phyloP scores from a whole-genome alignment of 1,140 invertebrate species.

The Drosophila orena region DNA sequence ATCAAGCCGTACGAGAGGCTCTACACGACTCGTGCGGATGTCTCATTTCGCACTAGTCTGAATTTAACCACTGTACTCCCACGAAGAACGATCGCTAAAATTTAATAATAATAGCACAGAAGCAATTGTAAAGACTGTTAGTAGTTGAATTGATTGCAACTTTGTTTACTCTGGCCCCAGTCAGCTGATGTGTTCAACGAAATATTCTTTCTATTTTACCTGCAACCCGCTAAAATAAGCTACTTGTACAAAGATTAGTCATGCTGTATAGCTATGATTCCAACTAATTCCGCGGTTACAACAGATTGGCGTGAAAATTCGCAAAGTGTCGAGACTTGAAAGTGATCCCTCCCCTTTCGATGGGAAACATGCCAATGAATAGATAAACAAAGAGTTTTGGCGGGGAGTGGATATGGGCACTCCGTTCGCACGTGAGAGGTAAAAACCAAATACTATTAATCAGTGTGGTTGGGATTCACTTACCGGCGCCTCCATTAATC shows the following conservation, averaged over 20 bases:
- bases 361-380: constrained; percentile 35
- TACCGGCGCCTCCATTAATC: constrained; percentile 91
- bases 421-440: neutral
- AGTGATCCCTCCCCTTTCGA: neutral
- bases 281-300: constrained; percentile 1
- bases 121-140: too few relatives aligned
- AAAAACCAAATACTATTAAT: constrained; percentile 17
- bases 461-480: constrained; percentile 65
- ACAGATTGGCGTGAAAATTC: neutral
- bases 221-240: neutral
- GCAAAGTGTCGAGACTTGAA: neutral
- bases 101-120: too few relatives aligned
- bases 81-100: neutral
- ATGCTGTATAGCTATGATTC: neutral
- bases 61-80: too few relatives aligned
- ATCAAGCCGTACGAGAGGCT: neutral
- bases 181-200: too few relatives aligned
- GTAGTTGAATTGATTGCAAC: too few relatives aligned
- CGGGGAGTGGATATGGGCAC: neutral
- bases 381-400: constrained; percentile 5
- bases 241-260: too few relatives aligned
- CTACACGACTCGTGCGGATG: neutral
- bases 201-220: too few relatives aligned
- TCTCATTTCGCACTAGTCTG: too few relatives aligned
- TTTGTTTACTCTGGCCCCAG: too few relatives aligned